Percentiles rank a stretch among this genome's conserved stretches.
phyloP scores from a whole-genome alignment of 2,888 invertebrate species.

The Acanthosoma haemorrhoidale region DNA sequence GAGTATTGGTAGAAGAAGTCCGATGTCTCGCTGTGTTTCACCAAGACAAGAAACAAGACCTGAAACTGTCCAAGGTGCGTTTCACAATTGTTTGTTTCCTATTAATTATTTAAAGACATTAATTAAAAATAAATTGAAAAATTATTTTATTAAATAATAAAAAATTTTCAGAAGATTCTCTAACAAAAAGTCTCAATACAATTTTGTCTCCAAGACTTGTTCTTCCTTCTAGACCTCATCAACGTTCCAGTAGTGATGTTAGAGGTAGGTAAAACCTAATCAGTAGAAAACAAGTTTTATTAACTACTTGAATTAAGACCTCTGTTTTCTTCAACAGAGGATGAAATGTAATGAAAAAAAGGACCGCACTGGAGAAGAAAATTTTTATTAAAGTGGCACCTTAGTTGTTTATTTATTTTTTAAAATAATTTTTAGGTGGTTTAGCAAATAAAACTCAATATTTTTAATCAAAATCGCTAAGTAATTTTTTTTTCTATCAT shows the following conservation, averaged over 20 bases:
- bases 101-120: neutral
- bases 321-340: too few relatives aligned
- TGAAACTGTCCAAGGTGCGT: constrained; percentile 27
- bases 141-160: neutral
- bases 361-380: too few relatives aligned
- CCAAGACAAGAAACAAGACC: constrained; percentile 36
- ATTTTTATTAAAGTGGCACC: neutral
- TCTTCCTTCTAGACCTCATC: constrained; percentile 42
- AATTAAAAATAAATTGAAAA: neutral
- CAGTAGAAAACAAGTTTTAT: too few relatives aligned
- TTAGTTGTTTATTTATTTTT: neutral
- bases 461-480: too few relatives aligned
- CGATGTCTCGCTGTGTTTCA: constrained; percentile 39
- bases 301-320: too few relatives aligned
- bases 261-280: constrained; percentile 43
- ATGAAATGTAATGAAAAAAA: too few relatives aligned
- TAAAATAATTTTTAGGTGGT: too few relatives aligned
- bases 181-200: constrained; percentile 25
- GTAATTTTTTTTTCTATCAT: too few relatives aligned
- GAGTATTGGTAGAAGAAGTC: constrained; percentile 40
- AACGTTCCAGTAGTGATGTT: constrained; percentile 43
- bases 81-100: neutral
- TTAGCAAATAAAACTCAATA: too few relatives aligned
- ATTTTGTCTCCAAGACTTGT: constrained; percentile 41
- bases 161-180: constrained; percentile 27